Percentiles rank a stretch among this genome's conserved stretches.
Evolutionary conservation across 1,140 invertebrate genomes (phyloP).

Genomic region (Aphidius gifuensis): DNA sequence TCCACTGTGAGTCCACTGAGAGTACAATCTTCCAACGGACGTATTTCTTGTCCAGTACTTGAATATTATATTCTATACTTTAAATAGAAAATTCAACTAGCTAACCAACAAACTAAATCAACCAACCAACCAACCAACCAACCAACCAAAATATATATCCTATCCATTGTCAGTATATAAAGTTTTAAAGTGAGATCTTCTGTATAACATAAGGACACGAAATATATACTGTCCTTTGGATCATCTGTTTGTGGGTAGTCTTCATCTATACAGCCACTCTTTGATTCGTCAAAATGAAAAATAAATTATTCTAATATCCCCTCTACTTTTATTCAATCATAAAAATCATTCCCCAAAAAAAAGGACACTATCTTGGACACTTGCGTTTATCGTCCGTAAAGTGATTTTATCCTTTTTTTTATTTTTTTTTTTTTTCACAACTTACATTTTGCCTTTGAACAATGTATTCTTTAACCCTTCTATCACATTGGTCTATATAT

Average conservation of each 20-base stretch:
- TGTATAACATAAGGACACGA: too few relatives aligned
- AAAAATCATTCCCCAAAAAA: not conserved
- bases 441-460: not conserved
- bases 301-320: constrained; percentile 1
- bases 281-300: too few relatives aligned
- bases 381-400: constrained; percentile 32
- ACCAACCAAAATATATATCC: too few relatives aligned
- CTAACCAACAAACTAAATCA: not conserved
- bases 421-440: not conserved
- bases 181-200: too few relatives aligned
- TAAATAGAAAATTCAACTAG: not conserved
- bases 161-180: too few relatives aligned
- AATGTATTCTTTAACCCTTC: constrained; percentile 5
- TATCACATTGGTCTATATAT: constrained; percentile 8
- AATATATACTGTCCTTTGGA: too few relatives aligned
- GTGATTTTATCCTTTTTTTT: constrained; percentile 22
- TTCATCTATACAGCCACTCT: too few relatives aligned
- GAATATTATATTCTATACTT: too few relatives aligned
- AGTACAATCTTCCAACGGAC: constrained; percentile 24
- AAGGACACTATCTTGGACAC: not conserved
- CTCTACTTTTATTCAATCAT: not conserved
- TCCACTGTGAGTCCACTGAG: constrained; percentile 9
- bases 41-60: not conserved
- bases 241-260: too few relatives aligned
- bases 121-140: too few relatives aligned